phyloP scores from a whole-genome alignment of 2,113 vertebrate genomes.

The Speoplatyrhinus poulsoni region DNA sequence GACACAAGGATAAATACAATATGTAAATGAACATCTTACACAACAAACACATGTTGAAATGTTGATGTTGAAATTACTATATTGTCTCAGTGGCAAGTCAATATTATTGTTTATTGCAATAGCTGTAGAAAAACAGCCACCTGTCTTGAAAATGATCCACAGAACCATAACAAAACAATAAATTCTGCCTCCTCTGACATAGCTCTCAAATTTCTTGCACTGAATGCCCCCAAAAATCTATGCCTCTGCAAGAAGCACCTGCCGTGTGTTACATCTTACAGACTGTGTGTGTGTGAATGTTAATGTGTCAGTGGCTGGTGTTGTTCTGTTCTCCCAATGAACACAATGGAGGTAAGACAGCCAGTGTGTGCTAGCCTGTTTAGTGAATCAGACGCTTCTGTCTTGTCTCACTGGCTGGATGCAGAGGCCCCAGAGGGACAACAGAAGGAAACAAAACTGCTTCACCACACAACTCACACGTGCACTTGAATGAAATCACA shows the following conservation, averaged over 20 bases:
- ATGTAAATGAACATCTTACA: constrained; percentile 13
- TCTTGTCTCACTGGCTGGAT: constrained; percentile 57
- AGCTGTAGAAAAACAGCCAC: constrained; percentile 1
- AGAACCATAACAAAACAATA: neutral
- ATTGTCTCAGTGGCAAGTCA: neutral
- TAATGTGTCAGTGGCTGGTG: neutral
- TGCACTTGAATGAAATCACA: neutral
- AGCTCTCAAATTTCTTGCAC: constrained; percentile 2
- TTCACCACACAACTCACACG: neutral
- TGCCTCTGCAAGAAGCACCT: neutral
- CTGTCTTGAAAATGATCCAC: constrained; percentile 19
- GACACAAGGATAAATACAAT: neutral
- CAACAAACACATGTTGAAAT: no score
- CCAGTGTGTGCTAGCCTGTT: constrained; percentile 50
- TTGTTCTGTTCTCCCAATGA: neutral
- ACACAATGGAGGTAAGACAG: constrained; percentile 2
- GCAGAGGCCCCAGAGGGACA: constrained; percentile 71
- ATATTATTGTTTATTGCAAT: neutral
- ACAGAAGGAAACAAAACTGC: constrained; percentile 68
- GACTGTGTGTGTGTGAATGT: neutral
- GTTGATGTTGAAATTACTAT: neutral
- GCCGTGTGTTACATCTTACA: constrained; percentile 7
- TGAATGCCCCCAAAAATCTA: neutral
- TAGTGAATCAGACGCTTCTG: constrained; percentile 67
- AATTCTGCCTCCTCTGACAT: neutral